phyloP scores from a whole-genome alignment of 2,113 vertebrate species.

The Balaenoptera acutorostrata region DNA sequence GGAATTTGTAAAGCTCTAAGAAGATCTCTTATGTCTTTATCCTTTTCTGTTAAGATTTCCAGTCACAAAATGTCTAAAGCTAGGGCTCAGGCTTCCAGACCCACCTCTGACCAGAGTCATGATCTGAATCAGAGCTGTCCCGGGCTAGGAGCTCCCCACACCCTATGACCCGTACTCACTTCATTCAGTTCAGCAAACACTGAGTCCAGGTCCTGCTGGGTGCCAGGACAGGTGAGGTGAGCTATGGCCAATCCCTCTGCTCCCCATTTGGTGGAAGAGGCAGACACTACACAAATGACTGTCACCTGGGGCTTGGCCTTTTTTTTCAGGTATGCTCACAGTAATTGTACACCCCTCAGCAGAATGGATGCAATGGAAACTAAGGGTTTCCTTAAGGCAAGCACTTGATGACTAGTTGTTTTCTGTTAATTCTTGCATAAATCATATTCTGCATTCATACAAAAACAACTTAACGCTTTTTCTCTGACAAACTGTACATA shows the following conservation, averaged over 20 bases:
- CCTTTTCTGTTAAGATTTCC: conserved; percentile 14
- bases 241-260: neutral
- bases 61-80: neutral
- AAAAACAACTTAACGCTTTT: conserved; percentile 87
- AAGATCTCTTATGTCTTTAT: neutral
- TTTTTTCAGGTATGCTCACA: neutral
- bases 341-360: neutral
- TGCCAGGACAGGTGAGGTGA: neutral
- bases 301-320: neutral
- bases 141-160: neutral
- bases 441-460: conserved; percentile 93
- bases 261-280: neutral
- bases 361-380: neutral
- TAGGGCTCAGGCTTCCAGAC: neutral
- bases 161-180: neutral
- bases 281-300: neutral
- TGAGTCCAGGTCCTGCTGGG: neutral
- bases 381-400: conserved; percentile 41
- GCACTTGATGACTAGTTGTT: conserved; percentile 29
- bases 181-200: neutral
- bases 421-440: conserved; percentile 88
- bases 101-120: neutral
- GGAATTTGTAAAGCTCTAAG: neutral
- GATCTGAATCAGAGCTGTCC: neutral
- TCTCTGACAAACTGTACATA: conserved; percentile 92